Evolutionary conservation across 1,140 invertebrate species (phyloP).

Genomic region (Elysia chlorotica): DNA sequence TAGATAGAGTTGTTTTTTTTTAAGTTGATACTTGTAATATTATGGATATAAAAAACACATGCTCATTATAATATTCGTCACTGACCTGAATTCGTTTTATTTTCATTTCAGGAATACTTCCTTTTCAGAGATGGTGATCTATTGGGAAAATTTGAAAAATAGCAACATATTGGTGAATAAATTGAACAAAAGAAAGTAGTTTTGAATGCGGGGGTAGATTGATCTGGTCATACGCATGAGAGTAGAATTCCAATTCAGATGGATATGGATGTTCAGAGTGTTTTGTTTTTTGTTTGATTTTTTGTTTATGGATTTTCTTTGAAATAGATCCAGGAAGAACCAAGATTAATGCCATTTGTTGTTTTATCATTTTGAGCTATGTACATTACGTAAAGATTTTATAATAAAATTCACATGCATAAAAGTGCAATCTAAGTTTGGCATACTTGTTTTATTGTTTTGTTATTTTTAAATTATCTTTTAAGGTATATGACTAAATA

Average conservation of each 20-base stretch:
- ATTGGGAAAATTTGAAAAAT: slow-evolving; percentile 77
- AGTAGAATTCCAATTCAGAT: neutral
- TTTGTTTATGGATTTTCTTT: neutral
- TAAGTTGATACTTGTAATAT: neutral
- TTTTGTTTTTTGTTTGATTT: neutral
- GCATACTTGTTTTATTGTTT: too few relatives aligned
- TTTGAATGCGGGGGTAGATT: too few relatives aligned
- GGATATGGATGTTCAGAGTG: neutral
- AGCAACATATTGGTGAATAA: too few relatives aligned
- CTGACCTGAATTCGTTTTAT: slow-evolving; percentile 18
- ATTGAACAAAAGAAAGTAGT: neutral
- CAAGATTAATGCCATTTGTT: too few relatives aligned
- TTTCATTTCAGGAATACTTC: slow-evolving; percentile 78
- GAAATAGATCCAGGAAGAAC: neutral
- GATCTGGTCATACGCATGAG: neutral
- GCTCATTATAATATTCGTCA: too few relatives aligned
- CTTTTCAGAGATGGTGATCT: slow-evolving; percentile 96
- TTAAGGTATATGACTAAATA: too few relatives aligned
- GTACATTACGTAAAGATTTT: too few relatives aligned
- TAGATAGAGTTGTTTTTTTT: too few relatives aligned
- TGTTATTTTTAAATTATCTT: too few relatives aligned
- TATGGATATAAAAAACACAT: neutral
- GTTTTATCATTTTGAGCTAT: too few relatives aligned
- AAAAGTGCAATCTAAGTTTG: too few relatives aligned
- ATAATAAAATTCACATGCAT: too few relatives aligned